Conservation (phyloP, 2,113 vertebrate genomes). For the Mandrillus leucophaeus region DNA sequence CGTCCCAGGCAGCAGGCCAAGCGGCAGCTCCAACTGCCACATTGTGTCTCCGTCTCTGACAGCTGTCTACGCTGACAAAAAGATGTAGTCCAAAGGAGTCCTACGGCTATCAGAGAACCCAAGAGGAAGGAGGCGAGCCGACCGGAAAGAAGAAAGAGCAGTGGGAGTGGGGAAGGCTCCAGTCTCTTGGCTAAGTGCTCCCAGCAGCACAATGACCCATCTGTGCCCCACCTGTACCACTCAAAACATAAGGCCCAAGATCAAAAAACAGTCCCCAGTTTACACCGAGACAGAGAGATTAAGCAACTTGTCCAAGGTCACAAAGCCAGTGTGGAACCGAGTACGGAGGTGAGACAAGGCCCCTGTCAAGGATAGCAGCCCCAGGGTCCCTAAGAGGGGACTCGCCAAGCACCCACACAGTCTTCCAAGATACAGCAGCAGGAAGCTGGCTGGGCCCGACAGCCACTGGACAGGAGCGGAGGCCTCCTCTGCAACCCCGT, state of each 20-base stretch:
- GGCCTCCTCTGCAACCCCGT: not conserved
- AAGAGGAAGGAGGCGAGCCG: accelerated
- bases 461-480: too few relatives aligned
- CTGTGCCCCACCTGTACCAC: not conserved
- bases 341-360: accelerated
- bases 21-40: conserved; percentile 27
- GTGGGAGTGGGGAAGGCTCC: accelerated
- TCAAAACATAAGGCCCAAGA: accelerated
- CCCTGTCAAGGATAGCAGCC: not conserved
- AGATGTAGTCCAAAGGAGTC: accelerated
- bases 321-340: accelerated
- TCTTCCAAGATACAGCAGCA: not conserved
- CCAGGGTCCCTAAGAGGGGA: accelerated
- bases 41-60: not conserved
- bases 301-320: too few relatives aligned
- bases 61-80: not conserved
- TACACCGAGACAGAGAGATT: accelerated
- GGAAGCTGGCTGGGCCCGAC: not conserved
- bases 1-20: not conserved
- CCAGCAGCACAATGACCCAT: accelerated
- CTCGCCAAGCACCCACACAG: not conserved
- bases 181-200: accelerated
- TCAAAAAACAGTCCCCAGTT: accelerated
- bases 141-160: accelerated
- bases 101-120: not conserved